Percentiles rank a stretch among this genome's conserved stretches.
Evolutionary conservation across 1,140 invertebrate species (phyloP).

Genomic region (Archivesica marissinica): DNA sequence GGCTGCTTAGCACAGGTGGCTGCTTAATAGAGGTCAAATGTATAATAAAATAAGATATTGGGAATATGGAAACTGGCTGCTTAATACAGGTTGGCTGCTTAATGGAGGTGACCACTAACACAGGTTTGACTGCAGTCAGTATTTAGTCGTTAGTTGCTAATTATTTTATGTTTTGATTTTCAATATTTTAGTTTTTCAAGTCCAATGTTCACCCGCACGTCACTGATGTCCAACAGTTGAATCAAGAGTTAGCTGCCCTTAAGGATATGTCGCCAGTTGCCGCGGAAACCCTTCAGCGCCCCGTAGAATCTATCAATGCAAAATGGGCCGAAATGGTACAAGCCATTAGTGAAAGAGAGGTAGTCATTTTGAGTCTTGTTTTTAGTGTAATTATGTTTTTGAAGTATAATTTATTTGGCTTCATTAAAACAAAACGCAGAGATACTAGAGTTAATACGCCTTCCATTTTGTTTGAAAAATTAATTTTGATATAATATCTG

Average conservation of each 20-base stretch:
- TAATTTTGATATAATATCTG: too few species aligned
- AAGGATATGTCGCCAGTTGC: constrained; percentile 91
- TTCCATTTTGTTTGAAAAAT: too few species aligned
- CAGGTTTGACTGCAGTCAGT: too few species aligned
- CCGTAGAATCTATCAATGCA: constrained; percentile 90
- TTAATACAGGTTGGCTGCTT: too few species aligned
- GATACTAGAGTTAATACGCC: too few species aligned
- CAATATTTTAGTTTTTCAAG: constrained; percentile 78
- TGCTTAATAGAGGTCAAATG: too few species aligned
- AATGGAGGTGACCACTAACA: too few species aligned
- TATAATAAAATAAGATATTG: too few species aligned
- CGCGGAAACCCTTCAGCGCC: constrained; percentile 91
- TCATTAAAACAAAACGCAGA: too few species aligned
- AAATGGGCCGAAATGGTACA: constrained; percentile 96
- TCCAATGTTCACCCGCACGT: constrained; percentile 79
- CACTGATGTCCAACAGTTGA: constrained; percentile 80
- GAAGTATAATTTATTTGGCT: not conserved
- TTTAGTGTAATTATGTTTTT: not conserved
- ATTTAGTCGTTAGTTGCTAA: too few species aligned
- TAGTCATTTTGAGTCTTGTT: constrained; percentile 43
- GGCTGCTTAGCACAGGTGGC: too few species aligned
- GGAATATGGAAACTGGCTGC: too few species aligned
- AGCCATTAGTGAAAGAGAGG: constrained; percentile 94
- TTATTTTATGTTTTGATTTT: constrained; percentile 30
- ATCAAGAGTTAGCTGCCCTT: constrained; percentile 79